Conservation (phyloP, 2,797 vertebrate species). For the Lacerta viridis region DNA sequence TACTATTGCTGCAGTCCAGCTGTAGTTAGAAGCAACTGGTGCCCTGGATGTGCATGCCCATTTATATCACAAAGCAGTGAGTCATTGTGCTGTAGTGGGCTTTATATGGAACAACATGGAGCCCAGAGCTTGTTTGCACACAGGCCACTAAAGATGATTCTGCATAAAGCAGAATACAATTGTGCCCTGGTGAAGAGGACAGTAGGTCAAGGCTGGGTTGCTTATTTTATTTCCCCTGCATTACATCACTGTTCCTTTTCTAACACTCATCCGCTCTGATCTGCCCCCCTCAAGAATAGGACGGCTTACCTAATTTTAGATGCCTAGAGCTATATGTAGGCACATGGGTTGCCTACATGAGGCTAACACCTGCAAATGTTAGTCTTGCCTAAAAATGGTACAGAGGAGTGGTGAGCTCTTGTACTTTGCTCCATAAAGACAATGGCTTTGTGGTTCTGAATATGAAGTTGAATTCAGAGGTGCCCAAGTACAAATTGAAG, state of each 20-base stretch:
- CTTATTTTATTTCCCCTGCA: neutral
- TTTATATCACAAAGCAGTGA: too few species aligned
- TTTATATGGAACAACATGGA: neutral
- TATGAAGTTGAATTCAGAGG: neutral
- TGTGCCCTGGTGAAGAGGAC: neutral
- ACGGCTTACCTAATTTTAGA: conserved; percentile 12
- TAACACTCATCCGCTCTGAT: conserved; percentile 2
- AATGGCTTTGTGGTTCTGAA: neutral
- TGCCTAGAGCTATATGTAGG: neutral
- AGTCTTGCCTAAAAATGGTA: conserved; percentile 42
- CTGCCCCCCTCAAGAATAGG: neutral
- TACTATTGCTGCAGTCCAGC: too few species aligned
- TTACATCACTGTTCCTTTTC: conserved; percentile 39
- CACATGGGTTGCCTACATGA: neutral
- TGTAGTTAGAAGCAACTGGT: too few species aligned
- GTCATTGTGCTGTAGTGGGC: too few species aligned
- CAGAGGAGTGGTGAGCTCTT: conserved; percentile 31
- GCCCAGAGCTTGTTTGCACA: neutral
- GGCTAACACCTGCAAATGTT: conserved; percentile 18
- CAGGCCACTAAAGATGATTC: neutral
- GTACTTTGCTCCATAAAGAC: neutral
- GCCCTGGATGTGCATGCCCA: too few species aligned
- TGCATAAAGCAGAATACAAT: neutral
- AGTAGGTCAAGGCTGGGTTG: conserved; percentile 22
- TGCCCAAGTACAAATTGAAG: conserved; percentile 39